These are phyloP conservation scores for Mya arenaria DNA, from an alignment of 1,140 invertebrate species.

Conservation along the genomic window DNA sequence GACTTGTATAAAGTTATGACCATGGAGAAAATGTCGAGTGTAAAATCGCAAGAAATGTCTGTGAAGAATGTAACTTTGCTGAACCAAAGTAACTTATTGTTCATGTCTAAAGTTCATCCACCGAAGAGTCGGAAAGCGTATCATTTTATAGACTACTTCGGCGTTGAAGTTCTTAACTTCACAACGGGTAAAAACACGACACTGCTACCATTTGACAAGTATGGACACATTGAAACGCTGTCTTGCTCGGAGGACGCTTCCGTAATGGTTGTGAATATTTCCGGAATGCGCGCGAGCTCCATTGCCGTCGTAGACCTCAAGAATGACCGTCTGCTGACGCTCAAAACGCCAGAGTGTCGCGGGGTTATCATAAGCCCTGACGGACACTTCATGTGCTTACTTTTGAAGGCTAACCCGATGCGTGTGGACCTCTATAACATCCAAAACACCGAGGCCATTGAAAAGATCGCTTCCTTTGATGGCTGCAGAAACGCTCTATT, in stretches of 20 bases:
- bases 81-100: conserved; percentile 44
- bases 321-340: background rate
- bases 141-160: conserved; percentile 53
- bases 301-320: conserved; percentile 29
- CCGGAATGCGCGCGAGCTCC: background rate
- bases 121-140: conserved; percentile 52
- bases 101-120: conserved; percentile 34
- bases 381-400: conserved; percentile 42
- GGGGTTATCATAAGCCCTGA: conserved; percentile 17
- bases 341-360: conserved; percentile 23
- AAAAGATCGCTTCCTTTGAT: conserved; percentile 11
- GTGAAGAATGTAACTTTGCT: conserved; percentile 46
- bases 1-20: conserved; percentile 37
- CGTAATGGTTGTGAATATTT: conserved; percentile 10
- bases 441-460: background rate
- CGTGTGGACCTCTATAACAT: conserved; percentile 12
- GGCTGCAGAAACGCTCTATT: conserved; percentile 40
- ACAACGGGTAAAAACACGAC: conserved; percentile 32
- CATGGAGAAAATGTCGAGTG: conserved; percentile 53
- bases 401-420: conserved; percentile 1
- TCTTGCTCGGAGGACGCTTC: conserved; percentile 35
- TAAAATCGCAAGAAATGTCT: conserved; percentile 30
- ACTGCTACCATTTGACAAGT: conserved; percentile 45
- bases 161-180: conserved; percentile 33
- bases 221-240: conserved; percentile 37